Percentiles rank a stretch among this genome's conserved stretches.
Evolutionary conservation across 2,113 vertebrate species (phyloP).

Genomic region (Dasypus novemcinctus): DNA sequence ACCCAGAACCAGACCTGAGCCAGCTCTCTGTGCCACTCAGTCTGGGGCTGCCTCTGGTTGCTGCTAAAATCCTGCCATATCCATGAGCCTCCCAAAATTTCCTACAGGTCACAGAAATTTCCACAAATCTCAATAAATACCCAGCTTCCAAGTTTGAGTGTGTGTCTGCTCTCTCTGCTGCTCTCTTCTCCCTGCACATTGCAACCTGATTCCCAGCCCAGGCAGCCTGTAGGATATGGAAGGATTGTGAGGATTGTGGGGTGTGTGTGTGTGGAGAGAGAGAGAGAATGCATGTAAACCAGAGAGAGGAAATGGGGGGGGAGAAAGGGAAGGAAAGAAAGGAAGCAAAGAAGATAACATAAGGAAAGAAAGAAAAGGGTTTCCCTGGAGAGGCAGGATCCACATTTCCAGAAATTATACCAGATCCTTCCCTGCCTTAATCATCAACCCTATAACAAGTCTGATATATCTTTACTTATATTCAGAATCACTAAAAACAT

Average conservation of each 20-base stretch:
- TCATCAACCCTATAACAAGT: background rate
- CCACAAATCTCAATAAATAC: conserved; percentile 34
- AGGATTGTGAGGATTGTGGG: background rate
- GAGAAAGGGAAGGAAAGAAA: background rate
- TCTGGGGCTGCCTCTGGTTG: background rate
- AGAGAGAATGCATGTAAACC: background rate
- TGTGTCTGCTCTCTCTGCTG: background rate
- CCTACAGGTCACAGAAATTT: background rate
- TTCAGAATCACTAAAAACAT: background rate
- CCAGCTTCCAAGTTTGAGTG: background rate
- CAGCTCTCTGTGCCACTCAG: background rate
- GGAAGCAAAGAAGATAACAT: background rate
- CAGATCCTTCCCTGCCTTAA: background rate
- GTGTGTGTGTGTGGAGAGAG: background rate
- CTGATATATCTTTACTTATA: background rate
- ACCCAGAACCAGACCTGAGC: background rate
- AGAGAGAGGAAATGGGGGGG: background rate
- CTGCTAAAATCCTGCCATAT: background rate
- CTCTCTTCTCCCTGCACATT: background rate
- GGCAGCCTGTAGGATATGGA: background rate
- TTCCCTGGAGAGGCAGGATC: background rate
- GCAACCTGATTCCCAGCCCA: background rate
- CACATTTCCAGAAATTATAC: background rate
- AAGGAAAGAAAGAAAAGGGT: background rate
- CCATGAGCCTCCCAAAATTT: background rate